Base-by-base conservation (phyloP, 2,113 vertebrate species). In the Catharus minimus region DNA sequence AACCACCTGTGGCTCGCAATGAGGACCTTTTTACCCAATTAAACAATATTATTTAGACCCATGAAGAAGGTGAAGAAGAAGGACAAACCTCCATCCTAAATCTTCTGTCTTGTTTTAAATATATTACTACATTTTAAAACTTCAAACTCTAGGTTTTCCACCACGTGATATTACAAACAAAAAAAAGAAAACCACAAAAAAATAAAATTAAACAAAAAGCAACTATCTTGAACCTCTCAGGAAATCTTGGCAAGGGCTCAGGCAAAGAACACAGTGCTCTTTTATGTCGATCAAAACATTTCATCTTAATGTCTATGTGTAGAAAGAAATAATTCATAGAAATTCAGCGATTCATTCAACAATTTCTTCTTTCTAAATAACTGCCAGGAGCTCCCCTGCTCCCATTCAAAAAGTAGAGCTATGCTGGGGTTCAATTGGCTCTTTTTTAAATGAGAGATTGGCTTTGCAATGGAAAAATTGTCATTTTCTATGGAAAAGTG, bases 161-260 rank as follows among this genome's bases (percentile, higher is more conserved):
- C 12, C 13, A 47, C 4, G 46, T 24, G 47, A 49, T 15, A 47
- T 46, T 46, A 12, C 46, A 43, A 74, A 21, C 10, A 10, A 5
- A 43, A 7, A 28, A 11, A 20, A 27, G 8, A 8, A 49, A 21
- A 3, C 2, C 2, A 4, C 7, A 10, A 15, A 24, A 30, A 44
- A 8, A 8, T 19, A 50, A 16, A 76, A 33, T 5, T 7, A 81
- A 76, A 52, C 12, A 72, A 57, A 41, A 13, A 15, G 0, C 10
- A 57, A 15, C 32, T 41, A 4, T 27, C 36, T 44, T 46, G 41
- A 80, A 50, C 38, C 3, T 83, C 67, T 80, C 24, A 72, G 24
- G 16, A 65, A 88, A 52, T 80, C 38, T 55, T 91, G 43, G 30
- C 38, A 61, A 61, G 16, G 13, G 3, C 17, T 46, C 28, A 46